Percentiles rank a stretch among this genome's conserved stretches.
phyloP scores from a whole-genome alignment of 2,797 vertebrate genomes.

The Oreochromis mossambicus region DNA sequence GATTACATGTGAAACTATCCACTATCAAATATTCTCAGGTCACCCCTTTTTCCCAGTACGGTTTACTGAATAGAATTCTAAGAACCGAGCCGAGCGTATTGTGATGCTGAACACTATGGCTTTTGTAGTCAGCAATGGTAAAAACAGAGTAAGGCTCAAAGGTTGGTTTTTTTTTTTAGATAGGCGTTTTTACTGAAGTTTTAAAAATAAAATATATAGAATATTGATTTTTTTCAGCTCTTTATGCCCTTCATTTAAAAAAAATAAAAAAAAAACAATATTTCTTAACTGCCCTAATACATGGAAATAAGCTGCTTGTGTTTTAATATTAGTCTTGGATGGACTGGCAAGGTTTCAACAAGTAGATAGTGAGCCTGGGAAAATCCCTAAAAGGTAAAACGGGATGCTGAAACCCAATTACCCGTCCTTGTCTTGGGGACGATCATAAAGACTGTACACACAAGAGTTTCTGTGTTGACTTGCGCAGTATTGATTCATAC shows the following conservation, averaged over 20 bases:
- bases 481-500: slow-evolving; percentile 75
- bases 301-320: not conserved
- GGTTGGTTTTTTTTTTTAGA: accelerated
- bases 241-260: not conserved
- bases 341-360: slow-evolving; percentile 32
- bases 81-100: not conserved
- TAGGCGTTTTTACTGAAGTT: not conserved
- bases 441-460: slow-evolving; percentile 59
- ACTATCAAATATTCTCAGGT: not conserved
- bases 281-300: not conserved
- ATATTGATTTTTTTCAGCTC: not conserved
- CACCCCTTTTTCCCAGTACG: slow-evolving; percentile 5
- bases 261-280: not conserved
- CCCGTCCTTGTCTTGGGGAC: slow-evolving; percentile 67
- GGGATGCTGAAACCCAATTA: slow-evolving; percentile 42
- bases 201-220: not conserved
- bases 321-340: slow-evolving; percentile 20
- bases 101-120: not conserved
- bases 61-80: slow-evolving; percentile 2
- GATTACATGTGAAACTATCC: not conserved
- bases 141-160: not conserved
- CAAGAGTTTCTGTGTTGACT: slow-evolving; percentile 65
- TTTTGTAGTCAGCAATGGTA: not conserved
- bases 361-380: slow-evolving; percentile 2
- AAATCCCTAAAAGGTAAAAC: slow-evolving; percentile 36